Evolutionary conservation across 2,888 invertebrate genomes (phyloP), one percentile per base, ranked within the genome.

Genomic region (Conchocele bisecta): DNA sequence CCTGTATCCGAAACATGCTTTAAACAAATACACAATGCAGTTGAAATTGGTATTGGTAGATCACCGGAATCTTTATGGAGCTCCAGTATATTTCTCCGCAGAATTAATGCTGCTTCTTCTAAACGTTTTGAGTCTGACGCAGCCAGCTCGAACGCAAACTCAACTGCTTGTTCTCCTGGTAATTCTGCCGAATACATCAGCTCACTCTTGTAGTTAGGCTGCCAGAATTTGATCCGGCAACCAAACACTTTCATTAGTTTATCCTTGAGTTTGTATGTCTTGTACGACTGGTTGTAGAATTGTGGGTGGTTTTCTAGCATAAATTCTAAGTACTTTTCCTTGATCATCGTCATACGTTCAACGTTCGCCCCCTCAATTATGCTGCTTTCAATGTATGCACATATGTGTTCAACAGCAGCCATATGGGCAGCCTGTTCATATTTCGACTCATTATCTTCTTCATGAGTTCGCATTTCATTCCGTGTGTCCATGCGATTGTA

Each of bases 211-310:
- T 46, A 26, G 7, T 4, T 13, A 15, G 46, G 6, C 28, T 46
- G 65, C 56, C 65, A 65, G 37, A 65, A 65, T 29, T 54, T 29
- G 3, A 64, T 22, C 22, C 37, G 22, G 1, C 29, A 35, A 24
- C 46, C 57, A 46, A 65, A 65, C 2, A 33, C 24, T 35, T 57
- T 57, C 5, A 5, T 3, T 22, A 65, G 37, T 41, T 65, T 65
- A 20, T 65, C 37, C 35, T 65, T 65, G 17, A 65, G 46, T 26
- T 65, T 65, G 46, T 65, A 24, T 5, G 56, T 65, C 48, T 65
- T 65, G 29, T 61, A 61, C 11, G 51, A 24, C 3, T 56, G 26
- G 39, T 61, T 61, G 17, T 51, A 51, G 9, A 17, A 24, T 26
- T 65, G 17, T 9, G 57, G 65, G 39, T 31, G 20, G n/a, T 58